A percentile compares a stretch with the other conserved stretches of the same genome.
Conservation (phyloP, 2,797 vertebrate species). For the Florisuga fusca region DNA sequence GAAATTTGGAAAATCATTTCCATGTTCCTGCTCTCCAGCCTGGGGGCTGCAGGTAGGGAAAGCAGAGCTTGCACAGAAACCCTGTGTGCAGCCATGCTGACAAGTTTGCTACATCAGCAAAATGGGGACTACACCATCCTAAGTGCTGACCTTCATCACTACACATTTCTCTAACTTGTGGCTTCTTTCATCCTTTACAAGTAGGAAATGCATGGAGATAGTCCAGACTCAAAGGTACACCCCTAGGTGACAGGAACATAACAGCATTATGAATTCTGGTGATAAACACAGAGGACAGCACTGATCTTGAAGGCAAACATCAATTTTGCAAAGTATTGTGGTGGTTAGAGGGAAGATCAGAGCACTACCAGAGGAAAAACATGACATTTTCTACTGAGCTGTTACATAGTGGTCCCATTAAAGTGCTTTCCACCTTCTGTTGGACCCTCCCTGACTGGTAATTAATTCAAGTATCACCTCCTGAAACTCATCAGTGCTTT, state of each 20-base stretch:
- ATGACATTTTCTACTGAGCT: not conserved
- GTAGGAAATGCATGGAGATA: not conserved
- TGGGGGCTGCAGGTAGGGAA: not conserved
- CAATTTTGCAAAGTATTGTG: not conserved
- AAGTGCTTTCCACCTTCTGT: not conserved
- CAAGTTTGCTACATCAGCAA: not conserved
- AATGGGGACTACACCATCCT: not conserved
- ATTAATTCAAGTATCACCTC: slow-evolving; percentile 11
- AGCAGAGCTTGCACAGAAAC: not conserved
- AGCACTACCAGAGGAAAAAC: not conserved
- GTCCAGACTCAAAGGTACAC: not conserved
- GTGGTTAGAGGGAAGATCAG: not conserved
- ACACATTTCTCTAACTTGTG: not conserved
- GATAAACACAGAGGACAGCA: not conserved
- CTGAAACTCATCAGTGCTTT: slow-evolving; percentile 6
- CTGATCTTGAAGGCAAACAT: not conserved
- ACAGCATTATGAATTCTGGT: not conserved
- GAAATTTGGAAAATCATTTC: not conserved
- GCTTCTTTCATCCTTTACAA: not conserved
- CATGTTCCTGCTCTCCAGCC: not conserved
- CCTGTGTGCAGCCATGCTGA: not conserved
- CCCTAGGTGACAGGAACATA: not conserved
- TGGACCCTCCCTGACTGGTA: not conserved
- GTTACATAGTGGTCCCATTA: not conserved
- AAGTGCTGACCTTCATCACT: not conserved